These are phyloP conservation scores for Agrypnus murinus DNA, from an alignment of 2,888 invertebrate species.

Conservation along the genomic window DNA sequence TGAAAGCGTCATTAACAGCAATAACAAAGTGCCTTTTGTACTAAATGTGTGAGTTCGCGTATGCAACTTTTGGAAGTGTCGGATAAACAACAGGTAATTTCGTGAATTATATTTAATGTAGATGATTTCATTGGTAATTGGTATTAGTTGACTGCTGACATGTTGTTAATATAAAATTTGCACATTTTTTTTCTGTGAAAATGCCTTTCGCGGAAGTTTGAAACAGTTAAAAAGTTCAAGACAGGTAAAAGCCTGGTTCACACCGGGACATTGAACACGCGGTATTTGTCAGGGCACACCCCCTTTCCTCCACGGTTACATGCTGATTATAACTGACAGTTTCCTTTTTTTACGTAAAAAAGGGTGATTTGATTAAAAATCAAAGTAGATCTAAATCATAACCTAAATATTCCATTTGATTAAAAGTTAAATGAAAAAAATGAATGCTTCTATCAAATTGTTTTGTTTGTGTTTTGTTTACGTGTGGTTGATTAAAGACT, in stretches of 20 bases:
- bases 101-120: not conserved
- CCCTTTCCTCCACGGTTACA: constrained; percentile 41
- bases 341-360: too few relatives aligned
- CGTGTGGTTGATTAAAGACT: too few relatives aligned
- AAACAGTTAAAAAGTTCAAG: constrained; percentile 61
- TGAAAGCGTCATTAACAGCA: constrained; percentile 27
- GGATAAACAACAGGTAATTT: constrained; percentile 63
- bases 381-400: too few relatives aligned
- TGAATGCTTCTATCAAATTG: too few relatives aligned
- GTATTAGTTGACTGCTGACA: not conserved
- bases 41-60: constrained; percentile 51
- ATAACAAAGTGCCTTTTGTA: constrained; percentile 53
- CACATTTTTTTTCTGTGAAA: constrained; percentile 38
- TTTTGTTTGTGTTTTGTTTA: too few relatives aligned
- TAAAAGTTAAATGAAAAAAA: too few relatives aligned
- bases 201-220: constrained; percentile 60
- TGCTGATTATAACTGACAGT: too few relatives aligned
- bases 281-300: constrained; percentile 55
- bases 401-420: too few relatives aligned
- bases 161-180: constrained; percentile 11
- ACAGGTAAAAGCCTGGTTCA: constrained; percentile 69
- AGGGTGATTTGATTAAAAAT: too few relatives aligned
- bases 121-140: too few relatives aligned
- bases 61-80: constrained; percentile 61
- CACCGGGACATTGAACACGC: constrained; percentile 63